Evolutionary conservation across 2,888 invertebrate genomes (phyloP).

Genomic region (Spodoptera picta): DNA sequence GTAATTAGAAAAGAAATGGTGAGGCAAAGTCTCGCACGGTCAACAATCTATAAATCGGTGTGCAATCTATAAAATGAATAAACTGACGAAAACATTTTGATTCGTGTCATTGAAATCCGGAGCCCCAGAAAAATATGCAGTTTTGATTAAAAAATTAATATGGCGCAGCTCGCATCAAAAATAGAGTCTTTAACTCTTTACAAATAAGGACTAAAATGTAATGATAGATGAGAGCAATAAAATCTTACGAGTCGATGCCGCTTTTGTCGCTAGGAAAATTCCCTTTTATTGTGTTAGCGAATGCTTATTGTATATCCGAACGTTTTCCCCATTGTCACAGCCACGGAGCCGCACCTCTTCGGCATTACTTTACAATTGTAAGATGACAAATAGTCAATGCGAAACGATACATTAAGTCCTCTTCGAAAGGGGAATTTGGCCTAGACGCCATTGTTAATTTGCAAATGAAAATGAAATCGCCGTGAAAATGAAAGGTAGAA

Average conservation of each 20-base stretch:
- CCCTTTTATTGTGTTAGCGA: slow-evolving; percentile 84
- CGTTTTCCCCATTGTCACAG: slow-evolving; percentile 79
- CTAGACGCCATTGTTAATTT: slow-evolving; percentile 68
- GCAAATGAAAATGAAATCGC: no score
- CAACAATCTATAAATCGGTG: no score
- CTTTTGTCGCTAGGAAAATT: slow-evolving; percentile 75
- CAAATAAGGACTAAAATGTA: slow-evolving; percentile 71
- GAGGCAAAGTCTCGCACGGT: no score
- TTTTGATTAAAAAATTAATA: slow-evolving; percentile 35
- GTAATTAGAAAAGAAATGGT: no score
- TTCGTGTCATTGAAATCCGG: no score
- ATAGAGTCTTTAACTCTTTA: slow-evolving; percentile 60
- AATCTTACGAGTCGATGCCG: slow-evolving; percentile 71
- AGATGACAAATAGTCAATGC: slow-evolving; percentile 80
- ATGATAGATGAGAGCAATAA: slow-evolving; percentile 62
- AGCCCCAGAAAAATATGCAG: no score
- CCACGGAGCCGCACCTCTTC: slow-evolving; percentile 69
- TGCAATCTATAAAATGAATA: no score
- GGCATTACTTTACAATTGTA: slow-evolving; percentile 78
- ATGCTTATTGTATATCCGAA: slow-evolving; percentile 83
- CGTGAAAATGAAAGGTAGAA: slow-evolving; percentile 52
- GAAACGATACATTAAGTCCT: slow-evolving; percentile 77
- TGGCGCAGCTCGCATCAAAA: slow-evolving; percentile 60
- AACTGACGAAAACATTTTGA: no score
- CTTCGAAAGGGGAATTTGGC: slow-evolving; percentile 64